Evolutionary conservation across 2,113 vertebrate species (phyloP).

Genomic region (Cephalopterus ornatus): DNA sequence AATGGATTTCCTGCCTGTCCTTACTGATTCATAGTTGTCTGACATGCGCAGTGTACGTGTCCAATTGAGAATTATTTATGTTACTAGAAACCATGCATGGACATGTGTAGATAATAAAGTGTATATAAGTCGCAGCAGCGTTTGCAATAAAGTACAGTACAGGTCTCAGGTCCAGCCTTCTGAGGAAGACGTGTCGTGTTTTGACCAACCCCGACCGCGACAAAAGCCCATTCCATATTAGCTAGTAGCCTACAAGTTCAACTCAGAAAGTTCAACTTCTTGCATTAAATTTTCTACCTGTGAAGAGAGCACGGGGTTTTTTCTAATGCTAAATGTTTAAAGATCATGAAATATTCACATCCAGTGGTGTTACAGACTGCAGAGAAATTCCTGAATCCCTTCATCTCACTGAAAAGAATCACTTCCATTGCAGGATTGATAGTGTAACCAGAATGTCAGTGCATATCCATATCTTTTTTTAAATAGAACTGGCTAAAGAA

Average conservation of each 20-base stretch:
- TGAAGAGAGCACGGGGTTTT: not conserved
- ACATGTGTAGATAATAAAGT: too few species aligned
- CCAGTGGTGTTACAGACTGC: not conserved
- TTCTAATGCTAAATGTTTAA: not conserved
- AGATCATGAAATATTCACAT: not conserved
- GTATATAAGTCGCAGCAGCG: too few species aligned
- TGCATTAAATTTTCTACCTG: not conserved
- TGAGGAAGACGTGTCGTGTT: too few species aligned
- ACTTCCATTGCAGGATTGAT: not conserved
- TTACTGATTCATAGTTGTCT: too few species aligned
- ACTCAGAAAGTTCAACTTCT: not conserved
- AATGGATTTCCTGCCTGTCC: too few species aligned
- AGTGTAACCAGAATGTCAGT: not conserved
- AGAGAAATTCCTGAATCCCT: not conserved
- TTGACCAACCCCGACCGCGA: too few species aligned
- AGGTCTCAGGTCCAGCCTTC: too few species aligned
- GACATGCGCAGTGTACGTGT: too few species aligned
- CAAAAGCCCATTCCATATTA: accelerated
- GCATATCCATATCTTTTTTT: not conserved
- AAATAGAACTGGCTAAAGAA: not conserved
- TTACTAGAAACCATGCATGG: too few species aligned
- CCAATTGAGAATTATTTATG: too few species aligned
- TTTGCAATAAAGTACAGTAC: too few species aligned
- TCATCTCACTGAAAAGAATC: not conserved
- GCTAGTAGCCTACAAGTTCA: not conserved